Base-by-base conservation (phyloP, 1,140 invertebrate genomes). In the Drosophila elegans region DNA sequence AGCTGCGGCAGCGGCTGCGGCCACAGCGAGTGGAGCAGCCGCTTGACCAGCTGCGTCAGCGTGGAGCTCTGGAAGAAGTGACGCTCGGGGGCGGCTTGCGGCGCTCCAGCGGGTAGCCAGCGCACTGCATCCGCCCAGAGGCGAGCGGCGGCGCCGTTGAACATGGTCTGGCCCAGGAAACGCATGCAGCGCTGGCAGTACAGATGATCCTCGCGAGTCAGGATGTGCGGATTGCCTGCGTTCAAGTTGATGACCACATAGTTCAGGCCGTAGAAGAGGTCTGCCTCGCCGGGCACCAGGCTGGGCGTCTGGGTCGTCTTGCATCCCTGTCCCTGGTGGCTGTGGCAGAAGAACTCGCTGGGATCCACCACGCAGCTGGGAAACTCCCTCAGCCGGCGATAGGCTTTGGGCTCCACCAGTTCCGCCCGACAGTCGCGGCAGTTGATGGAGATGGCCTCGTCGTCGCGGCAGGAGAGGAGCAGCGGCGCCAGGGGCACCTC, bases 291-390 rank as follows among this genome's bases (percentile, higher is more conserved):
- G 0, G 90, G 90, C 38, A 89, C 62, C 16, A 91, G n/a, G 10
- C 72, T 72, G 13, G 12, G 48, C 61, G 2, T 48, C n/a, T 59
- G 13, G 21, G 25, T 25, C 7, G 25, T 25, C 7, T 51, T 44
- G 21, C 56, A 44, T 2, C 11, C 45, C 0, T 42, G 1, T 11
- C 54, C 67, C 32, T 88, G 83, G 32, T 88, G 83, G 39, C 25
- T 76, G 62, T 91, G 90, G 45, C 90, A 91, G n/a, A 91, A 91
- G 62, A 91, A 91, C 32, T 91, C 90, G 12, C 68, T 76, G 10
- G 81, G 68, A 74, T 91, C 86, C 34, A 91, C 64, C 2, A 90
- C 44, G 5, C 90, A 79, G 29, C 67, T 78, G 25, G 90, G 90
- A 29, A 88, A 91, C 44, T 91, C 90, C 11, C 90, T 69, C 39